Conservation (phyloP, 2,797 vertebrate genomes). For the Eidolon dupreanum region DNA sequence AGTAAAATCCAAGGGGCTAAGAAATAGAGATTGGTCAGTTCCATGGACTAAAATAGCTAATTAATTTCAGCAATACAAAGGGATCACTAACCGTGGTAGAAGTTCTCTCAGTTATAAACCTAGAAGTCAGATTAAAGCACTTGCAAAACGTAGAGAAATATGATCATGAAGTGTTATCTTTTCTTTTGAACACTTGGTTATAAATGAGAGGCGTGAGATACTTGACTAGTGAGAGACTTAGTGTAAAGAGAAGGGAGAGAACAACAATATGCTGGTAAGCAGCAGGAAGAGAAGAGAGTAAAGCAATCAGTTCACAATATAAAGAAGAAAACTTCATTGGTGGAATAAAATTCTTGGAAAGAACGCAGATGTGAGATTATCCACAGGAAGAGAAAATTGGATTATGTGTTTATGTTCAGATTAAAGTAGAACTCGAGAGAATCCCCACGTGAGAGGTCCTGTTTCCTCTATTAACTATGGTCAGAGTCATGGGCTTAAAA, state of each 20-base stretch:
- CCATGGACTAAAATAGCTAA: neutral
- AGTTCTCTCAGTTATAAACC: neutral
- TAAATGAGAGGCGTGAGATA: neutral
- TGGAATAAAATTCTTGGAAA: neutral
- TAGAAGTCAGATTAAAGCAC: neutral
- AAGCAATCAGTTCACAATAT: neutral
- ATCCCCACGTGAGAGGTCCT: neutral
- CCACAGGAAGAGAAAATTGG: neutral
- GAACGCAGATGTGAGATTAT: neutral
- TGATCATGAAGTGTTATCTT: neutral
- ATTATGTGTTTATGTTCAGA: neutral
- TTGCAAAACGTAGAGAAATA: neutral
- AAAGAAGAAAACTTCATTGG: neutral
- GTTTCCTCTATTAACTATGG: neutral
- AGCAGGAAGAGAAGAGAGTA: neutral
- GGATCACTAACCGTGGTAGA: neutral
- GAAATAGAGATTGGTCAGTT: neutral
- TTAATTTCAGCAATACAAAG: neutral
- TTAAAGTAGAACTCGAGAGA: neutral
- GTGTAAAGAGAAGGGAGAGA: neutral
- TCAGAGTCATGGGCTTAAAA: neutral
- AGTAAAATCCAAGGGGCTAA: neutral
- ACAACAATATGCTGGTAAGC: accelerated
- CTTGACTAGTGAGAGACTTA: neutral
- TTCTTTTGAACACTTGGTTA: neutral